These are phyloP conservation scores for Zaprionus camerounensis DNA, from an alignment of 1,140 invertebrate species.

Conservation along the genomic window DNA sequence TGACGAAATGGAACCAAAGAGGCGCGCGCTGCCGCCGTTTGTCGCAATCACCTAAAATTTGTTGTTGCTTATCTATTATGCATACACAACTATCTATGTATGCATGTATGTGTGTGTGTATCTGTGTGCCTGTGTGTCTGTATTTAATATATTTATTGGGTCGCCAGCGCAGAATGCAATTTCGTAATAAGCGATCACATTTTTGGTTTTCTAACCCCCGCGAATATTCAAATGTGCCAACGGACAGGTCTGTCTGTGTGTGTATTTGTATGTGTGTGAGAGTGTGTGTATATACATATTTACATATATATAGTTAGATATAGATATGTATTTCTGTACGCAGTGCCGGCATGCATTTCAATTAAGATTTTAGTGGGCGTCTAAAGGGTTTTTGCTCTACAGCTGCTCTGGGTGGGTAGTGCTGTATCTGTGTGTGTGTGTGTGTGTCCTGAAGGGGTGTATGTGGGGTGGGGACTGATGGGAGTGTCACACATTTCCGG, in stretches of 20 bases:
- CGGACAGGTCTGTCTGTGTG: background rate
- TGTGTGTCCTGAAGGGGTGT: background rate
- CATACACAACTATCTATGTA: background rate
- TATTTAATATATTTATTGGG: conserved; percentile 56
- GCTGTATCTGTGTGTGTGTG: background rate
- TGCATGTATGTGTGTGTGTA: background rate
- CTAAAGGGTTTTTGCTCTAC: conserved; percentile 14
- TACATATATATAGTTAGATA: conserved; percentile 15
- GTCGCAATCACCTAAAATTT: conserved; percentile 71
- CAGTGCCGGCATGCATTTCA: conserved; percentile 61
- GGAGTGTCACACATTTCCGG: conserved; percentile 52
- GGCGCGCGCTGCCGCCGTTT: conserved; percentile 55
- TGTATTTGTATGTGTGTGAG: background rate
- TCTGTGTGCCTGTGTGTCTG: conserved; percentile 11
- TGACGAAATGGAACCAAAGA: conserved; percentile 77
- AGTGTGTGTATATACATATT: background rate
- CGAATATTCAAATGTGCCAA: conserved; percentile 55
- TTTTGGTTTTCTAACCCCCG: conserved; percentile 49
- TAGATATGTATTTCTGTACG: conserved; percentile 4
- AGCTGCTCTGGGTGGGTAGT: background rate
- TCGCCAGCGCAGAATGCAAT: conserved; percentile 66
- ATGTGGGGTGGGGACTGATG: conserved; percentile 1
- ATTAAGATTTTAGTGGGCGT: conserved; percentile 44
- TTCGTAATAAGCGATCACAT: conserved; percentile 55
- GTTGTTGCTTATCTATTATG: conserved; percentile 56